phyloP scores from a whole-genome alignment of 64 coral and sea anemone species.

The Cladopsammia gracilis region DNA sequence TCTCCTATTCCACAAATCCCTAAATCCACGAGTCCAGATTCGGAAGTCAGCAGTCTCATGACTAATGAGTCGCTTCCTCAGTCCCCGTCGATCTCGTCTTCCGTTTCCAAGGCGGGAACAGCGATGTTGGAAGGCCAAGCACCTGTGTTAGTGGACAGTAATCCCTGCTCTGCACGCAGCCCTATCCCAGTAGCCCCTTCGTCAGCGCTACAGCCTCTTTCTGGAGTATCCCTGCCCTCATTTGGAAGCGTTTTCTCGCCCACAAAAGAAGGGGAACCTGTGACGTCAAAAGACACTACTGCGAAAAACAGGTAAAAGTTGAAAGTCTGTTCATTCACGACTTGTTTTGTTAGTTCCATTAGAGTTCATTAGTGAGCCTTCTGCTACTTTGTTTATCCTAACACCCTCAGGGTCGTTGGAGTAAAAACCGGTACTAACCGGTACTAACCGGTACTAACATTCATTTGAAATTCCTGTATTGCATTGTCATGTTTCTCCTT shows the following conservation, averaged over 20 bases:
- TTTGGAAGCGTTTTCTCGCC: conserved; percentile 88
- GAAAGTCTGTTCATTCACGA: too few species aligned
- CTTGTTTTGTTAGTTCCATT: too few species aligned
- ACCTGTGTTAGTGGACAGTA: conserved; percentile 85
- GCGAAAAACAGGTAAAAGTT: background rate
- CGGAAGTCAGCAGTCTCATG: conserved; percentile 68
- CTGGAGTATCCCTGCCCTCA: conserved; percentile 74
- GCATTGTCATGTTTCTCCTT: too few species aligned
- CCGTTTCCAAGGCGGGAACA: conserved; percentile 45
- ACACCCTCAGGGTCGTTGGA: too few species aligned
- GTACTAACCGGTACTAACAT: too few species aligned
- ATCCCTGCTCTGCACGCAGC: conserved; percentile 85
- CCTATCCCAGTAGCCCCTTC: conserved; percentile 83
- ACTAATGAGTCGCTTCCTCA: conserved; percentile 75
- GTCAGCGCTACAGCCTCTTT: background rate
- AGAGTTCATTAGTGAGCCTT: too few species aligned
- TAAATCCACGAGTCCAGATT: conserved; percentile 40
- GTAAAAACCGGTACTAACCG: too few species aligned
- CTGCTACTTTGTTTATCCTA: too few species aligned
- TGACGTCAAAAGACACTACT: background rate
- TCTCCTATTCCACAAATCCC: conserved; percentile 1
- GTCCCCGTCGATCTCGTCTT: conserved; percentile 78
- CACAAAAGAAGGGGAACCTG: conserved; percentile 46
- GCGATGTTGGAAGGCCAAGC: conserved; percentile 65
- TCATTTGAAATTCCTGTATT: too few species aligned